Base-by-base conservation (phyloP, 2,888 invertebrate species). In the Drosophila infuscata region DNA sequence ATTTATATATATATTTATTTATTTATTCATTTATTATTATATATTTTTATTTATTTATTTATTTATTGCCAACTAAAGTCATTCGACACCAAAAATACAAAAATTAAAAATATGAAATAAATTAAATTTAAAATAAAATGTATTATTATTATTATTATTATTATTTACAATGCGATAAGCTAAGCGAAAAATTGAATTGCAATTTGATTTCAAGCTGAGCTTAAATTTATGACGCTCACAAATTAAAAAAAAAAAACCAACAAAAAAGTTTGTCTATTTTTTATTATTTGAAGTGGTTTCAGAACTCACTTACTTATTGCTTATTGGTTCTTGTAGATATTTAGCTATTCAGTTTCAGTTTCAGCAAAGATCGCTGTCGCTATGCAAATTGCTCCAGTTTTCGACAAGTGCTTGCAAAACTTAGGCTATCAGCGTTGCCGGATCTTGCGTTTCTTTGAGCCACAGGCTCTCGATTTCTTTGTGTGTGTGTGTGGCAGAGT, bases 401-500 rank as follows among this genome's bases (percentile, higher is more conserved):
- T 36, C 20, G 66, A 41, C 49, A 20, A 65, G 35, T 12, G 66
- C 36, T 64, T 36, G 63, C 32, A 64, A 1, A 9, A 41, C 25
- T 77, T 52, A 3, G 7, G 32, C 17, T 77, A 67, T 76, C 63
- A 57, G 56, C 54, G 59, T 51, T 76, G 70, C 76, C 76, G 75
- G 70, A 76, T 76, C 80, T 49, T 6, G 25, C 7, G 20, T 35
- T 8, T 25, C 25, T 30, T 59, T 52, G 25, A 58, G 33, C 41
- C 51, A 43, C 11, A 43, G 20, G 43, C 43, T 11, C n/a, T 32
- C 12, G 52, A n/a, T n/a, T 32, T 7, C 30, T 30, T 30, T 25
- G 46, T 25, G 38, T 25, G 46, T 25, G 38, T 25, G 38, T 8
- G 46, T 25, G 15, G 8, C 46, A 25, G 15, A 15, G 46, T 25